Percentiles rank a stretch among this genome's conserved stretches.
These are phyloP conservation scores for Australoheros scitulus DNA, from an alignment of 2,113 vertebrate species.

Conservation along the genomic window DNA sequence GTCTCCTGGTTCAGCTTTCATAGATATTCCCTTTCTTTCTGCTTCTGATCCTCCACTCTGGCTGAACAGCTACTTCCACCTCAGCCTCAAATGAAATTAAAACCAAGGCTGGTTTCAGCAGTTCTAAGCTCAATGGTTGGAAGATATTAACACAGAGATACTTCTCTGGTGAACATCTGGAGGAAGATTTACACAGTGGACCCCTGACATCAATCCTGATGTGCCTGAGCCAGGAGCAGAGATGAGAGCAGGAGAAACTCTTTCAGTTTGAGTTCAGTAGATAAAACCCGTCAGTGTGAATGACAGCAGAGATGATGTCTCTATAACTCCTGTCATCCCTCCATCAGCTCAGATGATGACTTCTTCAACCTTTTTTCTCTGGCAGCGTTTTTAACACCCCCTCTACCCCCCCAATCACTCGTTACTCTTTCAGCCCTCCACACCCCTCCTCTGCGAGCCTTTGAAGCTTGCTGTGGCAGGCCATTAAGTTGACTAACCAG, in stretches of 20 bases:
- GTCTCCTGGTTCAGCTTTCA: neutral
- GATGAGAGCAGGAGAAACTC: neutral
- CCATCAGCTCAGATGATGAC: constrained; percentile 13
- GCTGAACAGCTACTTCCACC: neutral
- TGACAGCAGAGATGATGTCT: neutral
- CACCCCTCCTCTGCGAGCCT: neutral
- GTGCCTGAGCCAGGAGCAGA: neutral
- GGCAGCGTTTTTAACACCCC: constrained; percentile 11
- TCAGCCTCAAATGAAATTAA: neutral
- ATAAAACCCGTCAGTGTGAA: neutral
- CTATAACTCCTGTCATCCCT: neutral
- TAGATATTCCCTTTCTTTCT: neutral
- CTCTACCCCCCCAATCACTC: constrained; percentile 9
- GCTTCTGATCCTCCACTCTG: neutral
- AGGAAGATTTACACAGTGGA: neutral
- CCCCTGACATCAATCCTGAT: neutral
- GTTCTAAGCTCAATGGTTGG: neutral
- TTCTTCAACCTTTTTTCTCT: constrained; percentile 37
- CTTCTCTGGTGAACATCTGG: constrained; percentile 2
- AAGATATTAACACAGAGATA: neutral
- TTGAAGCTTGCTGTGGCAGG: constrained; percentile 63
- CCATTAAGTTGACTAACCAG: constrained; percentile 53
- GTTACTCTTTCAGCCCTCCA: neutral
- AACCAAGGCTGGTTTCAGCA: neutral
- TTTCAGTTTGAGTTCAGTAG: neutral